These are phyloP conservation scores for Machimus rusticus DNA, from an alignment of 2,888 invertebrate species.

Conservation along the genomic window DNA sequence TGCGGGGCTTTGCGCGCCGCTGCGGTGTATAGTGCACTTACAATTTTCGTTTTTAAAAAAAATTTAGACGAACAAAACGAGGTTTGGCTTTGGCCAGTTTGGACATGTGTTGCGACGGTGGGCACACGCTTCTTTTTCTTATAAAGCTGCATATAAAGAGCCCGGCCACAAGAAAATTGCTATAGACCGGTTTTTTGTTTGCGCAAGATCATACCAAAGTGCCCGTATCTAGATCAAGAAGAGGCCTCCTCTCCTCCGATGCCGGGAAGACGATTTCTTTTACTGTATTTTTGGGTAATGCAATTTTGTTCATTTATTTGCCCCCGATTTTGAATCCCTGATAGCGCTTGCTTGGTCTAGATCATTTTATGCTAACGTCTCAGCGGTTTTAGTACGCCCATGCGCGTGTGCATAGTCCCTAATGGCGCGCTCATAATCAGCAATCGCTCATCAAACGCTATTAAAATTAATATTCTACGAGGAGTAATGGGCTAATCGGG, in stretches of 20 bases:
- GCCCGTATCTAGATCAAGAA: conserved; percentile 46
- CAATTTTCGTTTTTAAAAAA: background rate
- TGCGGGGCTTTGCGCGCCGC: background rate
- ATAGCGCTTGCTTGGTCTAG: background rate
- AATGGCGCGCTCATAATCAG: background rate
- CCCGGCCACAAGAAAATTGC: background rate
- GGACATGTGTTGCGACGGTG: conserved; percentile 34
- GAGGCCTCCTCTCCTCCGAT: conserved; percentile 35
- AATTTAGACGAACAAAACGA: background rate
- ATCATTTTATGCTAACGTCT: background rate
- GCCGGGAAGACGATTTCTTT: conserved; percentile 29
- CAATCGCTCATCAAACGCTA: background rate
- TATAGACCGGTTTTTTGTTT: conserved; percentile 39
- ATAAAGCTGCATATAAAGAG: background rate
- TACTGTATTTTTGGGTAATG: conserved; percentile 36
- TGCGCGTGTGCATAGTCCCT: background rate
- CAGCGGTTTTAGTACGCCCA: background rate
- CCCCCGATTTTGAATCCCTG: background rate
- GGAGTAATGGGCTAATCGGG: background rate
- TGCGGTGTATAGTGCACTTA: background rate
- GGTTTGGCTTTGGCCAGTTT: conserved; percentile 16
- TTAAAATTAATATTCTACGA: background rate
- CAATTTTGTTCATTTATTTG: conserved; percentile 35
- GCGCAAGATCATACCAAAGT: conserved; percentile 36
- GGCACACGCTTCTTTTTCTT: conserved; percentile 30